These are phyloP conservation scores for Teleopsis dalmanni DNA, from an alignment of 1,140 invertebrate genomes.

Conservation along the genomic window DNA sequence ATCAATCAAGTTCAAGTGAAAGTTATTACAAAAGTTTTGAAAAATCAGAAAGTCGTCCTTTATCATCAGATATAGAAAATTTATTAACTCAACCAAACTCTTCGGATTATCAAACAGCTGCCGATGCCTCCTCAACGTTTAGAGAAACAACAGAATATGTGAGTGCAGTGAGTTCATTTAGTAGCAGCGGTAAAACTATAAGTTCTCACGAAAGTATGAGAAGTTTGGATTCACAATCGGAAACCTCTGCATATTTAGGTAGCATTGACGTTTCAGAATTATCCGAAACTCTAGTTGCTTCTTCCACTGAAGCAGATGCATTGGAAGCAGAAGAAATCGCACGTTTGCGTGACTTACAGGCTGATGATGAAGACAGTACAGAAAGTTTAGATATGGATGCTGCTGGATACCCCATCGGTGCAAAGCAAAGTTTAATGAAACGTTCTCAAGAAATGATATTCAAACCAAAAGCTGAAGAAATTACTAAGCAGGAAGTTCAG, in stretches of 20 bases:
- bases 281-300: constrained; percentile 82
- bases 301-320: constrained; percentile 52
- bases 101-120: constrained; percentile 84
- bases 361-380: constrained; percentile 37
- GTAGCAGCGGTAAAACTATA: constrained; percentile 50
- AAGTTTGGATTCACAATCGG: constrained; percentile 79
- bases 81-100: constrained; percentile 55
- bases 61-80: constrained; percentile 81
- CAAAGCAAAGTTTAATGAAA: constrained; percentile 64
- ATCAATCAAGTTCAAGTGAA: constrained; percentile 79
- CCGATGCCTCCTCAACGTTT: constrained; percentile 59
- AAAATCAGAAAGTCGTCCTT: constrained; percentile 70
- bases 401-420: constrained; percentile 40
- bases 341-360: constrained; percentile 24
- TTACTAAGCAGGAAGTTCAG: constrained; percentile 13
- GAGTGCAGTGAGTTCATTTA: constrained; percentile 61
- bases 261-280: constrained; percentile 83
- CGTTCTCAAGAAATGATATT: constrained; percentile 85
- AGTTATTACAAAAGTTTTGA: constrained; percentile 86
- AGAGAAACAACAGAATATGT: constrained; percentile 72
- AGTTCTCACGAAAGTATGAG: constrained; percentile 83
- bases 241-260: constrained; percentile 78
- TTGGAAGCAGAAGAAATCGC: constrained; percentile 33
- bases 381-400: constrained; percentile 27
- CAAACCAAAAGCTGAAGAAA: constrained; percentile 52